phyloP scores from a whole-genome alignment of 2,888 invertebrate genomes.

The Aromia moschata region DNA sequence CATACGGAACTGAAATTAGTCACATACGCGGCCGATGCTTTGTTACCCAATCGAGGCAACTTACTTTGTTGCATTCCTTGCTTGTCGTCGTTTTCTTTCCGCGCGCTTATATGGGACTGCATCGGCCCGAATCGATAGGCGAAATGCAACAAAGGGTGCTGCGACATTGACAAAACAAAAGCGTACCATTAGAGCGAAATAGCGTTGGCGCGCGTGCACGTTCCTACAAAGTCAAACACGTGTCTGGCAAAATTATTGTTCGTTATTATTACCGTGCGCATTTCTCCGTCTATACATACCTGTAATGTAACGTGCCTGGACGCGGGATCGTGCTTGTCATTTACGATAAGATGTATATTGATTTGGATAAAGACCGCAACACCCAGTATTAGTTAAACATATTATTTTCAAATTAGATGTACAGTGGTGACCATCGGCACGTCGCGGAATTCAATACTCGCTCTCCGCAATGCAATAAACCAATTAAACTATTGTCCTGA shows the following conservation, averaged over 20 bases:
- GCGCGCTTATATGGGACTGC: not conserved
- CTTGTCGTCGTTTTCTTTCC: not conserved
- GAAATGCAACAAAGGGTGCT: conserved; percentile 34
- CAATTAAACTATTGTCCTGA: too few species aligned
- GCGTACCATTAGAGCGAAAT: conserved; percentile 38
- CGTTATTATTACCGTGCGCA: not conserved
- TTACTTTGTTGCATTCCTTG: not conserved
- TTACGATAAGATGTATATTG: too few species aligned
- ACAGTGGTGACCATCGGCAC: too few species aligned
- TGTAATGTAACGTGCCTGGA: conserved; percentile 6
- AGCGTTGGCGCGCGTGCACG: conserved; percentile 23
- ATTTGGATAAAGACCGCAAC: too few species aligned
- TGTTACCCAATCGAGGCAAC: too few species aligned
- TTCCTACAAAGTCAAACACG: conserved; percentile 34
- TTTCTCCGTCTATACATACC: not conserved
- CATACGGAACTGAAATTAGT: too few species aligned
- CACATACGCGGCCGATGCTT: too few species aligned
- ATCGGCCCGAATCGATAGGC: conserved; percentile 15
- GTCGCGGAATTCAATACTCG: too few species aligned
- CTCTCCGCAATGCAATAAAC: too few species aligned
- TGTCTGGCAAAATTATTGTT: conserved; percentile 27
- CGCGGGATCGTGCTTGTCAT: not conserved
- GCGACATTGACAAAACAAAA: conserved; percentile 48
- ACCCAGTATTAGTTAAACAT: too few species aligned
- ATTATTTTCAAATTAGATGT: too few species aligned